Base-by-base conservation (phyloP, 2,797 vertebrate species). In the Falco cherrug region DNA sequence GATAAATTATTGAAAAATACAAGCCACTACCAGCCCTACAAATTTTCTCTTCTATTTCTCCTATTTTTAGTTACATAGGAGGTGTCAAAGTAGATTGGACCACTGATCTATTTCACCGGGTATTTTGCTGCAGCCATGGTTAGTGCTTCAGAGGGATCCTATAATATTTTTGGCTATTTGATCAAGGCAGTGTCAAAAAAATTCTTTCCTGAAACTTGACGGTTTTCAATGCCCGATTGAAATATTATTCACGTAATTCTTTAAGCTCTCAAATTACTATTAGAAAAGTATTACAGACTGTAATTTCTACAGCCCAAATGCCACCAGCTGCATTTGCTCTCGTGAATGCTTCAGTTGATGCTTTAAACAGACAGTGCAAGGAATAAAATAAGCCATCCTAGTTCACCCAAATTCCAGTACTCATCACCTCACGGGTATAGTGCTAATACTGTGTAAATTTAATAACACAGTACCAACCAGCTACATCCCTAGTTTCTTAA, bases 1-100 rank as follows among this genome's bases (percentile, higher is more conserved):
- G 97, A 97, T 97, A 96, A 98, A 97, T 97, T 95, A 98, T 97
- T 95, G 93, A 95, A 96, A 96, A 97, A 97, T 95, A 89, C 70
- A 95, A 96, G 90, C 64, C 75, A 81, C 90, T 85, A 95, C 63
- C 88, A 92, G 88, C 89, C 93, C 87, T 73, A 77, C 88, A 79
- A 59, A 94, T 96, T 97, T 85, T 82, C 86, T 91, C 90, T 94
- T 64, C 86, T 84, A 77, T 91, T 93, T 83, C 85, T 89, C 82
- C 86, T 92, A 14, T 75, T 95, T 96, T 86, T 80, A 96, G 93
- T 82, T 92, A 80, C 84, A 67, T 10, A 84, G 78, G 25, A 54
- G 14, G 87, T 92, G 74, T 89, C 84, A 90, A 11, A 70, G 54
- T 51, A 74, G 79, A 74, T 70, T 90, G 84, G 79, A 91, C 41